Evolutionary conservation across 2,888 invertebrate genomes (phyloP).

Genomic region (Lapara coniferarum): DNA sequence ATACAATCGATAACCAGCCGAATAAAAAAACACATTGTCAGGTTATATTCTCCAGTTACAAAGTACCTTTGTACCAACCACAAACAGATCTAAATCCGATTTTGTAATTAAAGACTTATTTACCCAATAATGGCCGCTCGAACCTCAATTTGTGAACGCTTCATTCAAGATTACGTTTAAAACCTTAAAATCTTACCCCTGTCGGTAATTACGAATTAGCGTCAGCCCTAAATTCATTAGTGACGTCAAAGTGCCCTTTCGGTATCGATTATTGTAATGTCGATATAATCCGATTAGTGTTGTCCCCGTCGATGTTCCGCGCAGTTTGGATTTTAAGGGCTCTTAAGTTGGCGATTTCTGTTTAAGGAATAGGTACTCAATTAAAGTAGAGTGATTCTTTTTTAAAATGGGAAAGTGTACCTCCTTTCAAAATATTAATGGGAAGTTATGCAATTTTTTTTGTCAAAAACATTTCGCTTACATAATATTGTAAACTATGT

Average conservation of each 20-base stretch:
- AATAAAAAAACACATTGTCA: not conserved
- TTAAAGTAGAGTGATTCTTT: no score
- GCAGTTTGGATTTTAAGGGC: slow-evolving; percentile 39
- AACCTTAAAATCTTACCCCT: slow-evolving; percentile 29
- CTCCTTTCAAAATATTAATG: no score
- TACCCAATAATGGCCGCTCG: slow-evolving; percentile 5
- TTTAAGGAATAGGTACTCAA: not conserved
- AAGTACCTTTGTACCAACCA: no score
- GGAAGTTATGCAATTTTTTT: no score
- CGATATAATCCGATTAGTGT: slow-evolving; percentile 50
- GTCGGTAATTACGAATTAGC: slow-evolving; percentile 29
- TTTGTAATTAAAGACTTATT: not conserved
- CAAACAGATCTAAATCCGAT: not conserved
- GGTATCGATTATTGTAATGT: slow-evolving; percentile 41
- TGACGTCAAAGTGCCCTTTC: slow-evolving; percentile 32
- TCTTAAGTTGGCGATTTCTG: slow-evolving; percentile 27
- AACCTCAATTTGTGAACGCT: slow-evolving; percentile 17
- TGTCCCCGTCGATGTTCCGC: slow-evolving; percentile 43
- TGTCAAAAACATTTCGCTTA: no score
- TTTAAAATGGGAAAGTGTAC: no score
- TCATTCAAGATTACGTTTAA: slow-evolving; percentile 27
- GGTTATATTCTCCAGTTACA: no score
- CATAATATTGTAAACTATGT: no score
- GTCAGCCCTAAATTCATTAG: slow-evolving; percentile 29
- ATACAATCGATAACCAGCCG: no score